A percentile compares a stretch with the other conserved stretches of the same genome.
Evolutionary conservation across 1,140 invertebrate species (phyloP).

Genomic region (Zaprionus tsacasi): DNA sequence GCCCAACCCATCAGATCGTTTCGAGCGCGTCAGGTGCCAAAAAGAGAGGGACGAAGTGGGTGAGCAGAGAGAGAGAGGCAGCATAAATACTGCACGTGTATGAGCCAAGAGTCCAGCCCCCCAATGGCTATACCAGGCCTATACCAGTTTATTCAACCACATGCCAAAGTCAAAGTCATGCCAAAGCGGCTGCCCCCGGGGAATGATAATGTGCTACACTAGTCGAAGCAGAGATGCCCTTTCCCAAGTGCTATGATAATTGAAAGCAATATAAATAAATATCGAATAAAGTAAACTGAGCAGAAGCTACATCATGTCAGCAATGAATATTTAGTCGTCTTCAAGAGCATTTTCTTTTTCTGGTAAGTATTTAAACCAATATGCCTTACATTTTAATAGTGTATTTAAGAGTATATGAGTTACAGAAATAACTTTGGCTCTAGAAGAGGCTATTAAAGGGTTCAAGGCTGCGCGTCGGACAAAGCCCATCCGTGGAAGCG

Average conservation of each 20-base stretch:
- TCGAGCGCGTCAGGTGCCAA: slow-evolving; percentile 15
- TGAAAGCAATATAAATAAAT: not conserved
- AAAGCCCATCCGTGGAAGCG: slow-evolving; percentile 29
- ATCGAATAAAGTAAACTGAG: not conserved
- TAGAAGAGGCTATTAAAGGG: slow-evolving; percentile 61
- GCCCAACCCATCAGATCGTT: not conserved
- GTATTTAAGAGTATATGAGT: slow-evolving; percentile 37
- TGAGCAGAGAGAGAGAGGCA: not conserved
- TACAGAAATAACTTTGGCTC: slow-evolving; percentile 75
- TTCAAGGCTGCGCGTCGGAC: slow-evolving; percentile 64
- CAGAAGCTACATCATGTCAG: not conserved
- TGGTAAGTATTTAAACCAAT: slow-evolving; percentile 2
- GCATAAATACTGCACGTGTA: not conserved
- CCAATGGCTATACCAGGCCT: slow-evolving; percentile 22
- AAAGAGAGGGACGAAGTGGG: not conserved
- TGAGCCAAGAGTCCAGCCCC: slow-evolving; percentile 40
- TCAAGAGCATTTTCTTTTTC: not conserved
- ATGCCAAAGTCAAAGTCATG: slow-evolving; percentile 55
- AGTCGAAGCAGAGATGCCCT: slow-evolving; percentile 34
- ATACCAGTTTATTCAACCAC: slow-evolving; percentile 63
- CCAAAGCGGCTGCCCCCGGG: slow-evolving; percentile 46
- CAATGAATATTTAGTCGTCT: not conserved
- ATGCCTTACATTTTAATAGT: slow-evolving; percentile 8
- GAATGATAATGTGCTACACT: not conserved
- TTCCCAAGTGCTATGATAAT: not conserved